phyloP scores from a whole-genome alignment of 2,888 invertebrate genomes.

The Stenchaetothrips biformis region DNA sequence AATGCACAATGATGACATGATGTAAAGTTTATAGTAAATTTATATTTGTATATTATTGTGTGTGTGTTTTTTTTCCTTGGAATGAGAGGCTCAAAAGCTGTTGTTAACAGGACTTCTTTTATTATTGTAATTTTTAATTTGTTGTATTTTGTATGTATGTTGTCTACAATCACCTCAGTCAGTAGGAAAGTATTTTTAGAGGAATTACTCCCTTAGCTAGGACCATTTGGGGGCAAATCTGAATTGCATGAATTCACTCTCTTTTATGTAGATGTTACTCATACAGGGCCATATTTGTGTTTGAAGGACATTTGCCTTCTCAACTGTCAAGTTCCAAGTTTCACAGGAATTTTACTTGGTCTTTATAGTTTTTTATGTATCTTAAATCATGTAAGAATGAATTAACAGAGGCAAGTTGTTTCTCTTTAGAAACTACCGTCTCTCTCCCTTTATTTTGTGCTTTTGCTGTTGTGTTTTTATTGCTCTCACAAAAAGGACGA shows the following conservation, averaged over 20 bases:
- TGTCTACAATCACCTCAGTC: neutral
- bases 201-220: neutral
- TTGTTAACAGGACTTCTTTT: neutral
- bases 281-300: slow-evolving; percentile 15
- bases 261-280: slow-evolving; percentile 25
- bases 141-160: neutral
- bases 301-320: slow-evolving; percentile 3
- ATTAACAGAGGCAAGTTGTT: neutral
- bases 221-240: neutral
- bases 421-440: too few relatives aligned
- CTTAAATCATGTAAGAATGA: neutral
- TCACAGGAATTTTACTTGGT: neutral
- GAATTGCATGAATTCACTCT: neutral
- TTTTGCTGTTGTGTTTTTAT: neutral
- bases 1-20: neutral
- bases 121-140: neutral
- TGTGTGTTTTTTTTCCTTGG: slow-evolving; percentile 16
- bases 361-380: neutral
- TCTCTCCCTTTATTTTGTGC: neutral
- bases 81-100: neutral
- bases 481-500: neutral
- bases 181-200: neutral
- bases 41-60: slow-evolving; percentile 13
- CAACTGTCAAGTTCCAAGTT: neutral
- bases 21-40: neutral